These are phyloP conservation scores for Thalassarche chlororhynchos DNA, from an alignment of 2,113 vertebrate species.

Conservation along the genomic window DNA sequence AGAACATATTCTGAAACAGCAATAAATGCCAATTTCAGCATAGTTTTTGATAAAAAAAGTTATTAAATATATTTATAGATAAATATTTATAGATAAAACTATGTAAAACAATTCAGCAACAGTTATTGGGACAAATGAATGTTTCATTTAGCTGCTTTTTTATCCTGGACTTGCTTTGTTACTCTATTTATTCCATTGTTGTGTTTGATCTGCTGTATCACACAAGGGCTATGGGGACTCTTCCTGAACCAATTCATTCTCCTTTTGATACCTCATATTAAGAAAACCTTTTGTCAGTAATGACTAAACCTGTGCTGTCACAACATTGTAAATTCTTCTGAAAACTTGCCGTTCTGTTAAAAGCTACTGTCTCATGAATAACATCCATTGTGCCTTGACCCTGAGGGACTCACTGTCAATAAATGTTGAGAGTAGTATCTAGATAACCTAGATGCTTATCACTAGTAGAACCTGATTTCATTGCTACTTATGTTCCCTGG, in stretches of 20 bases:
- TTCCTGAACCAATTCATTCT: not conserved
- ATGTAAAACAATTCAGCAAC: not conserved
- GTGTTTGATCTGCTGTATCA: not conserved
- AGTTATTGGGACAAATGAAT: not conserved
- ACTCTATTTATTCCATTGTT: not conserved
- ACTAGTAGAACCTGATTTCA: not conserved
- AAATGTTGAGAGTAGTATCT: not conserved
- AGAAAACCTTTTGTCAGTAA: not conserved
- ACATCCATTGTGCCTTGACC: not conserved
- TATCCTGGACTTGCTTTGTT: not conserved
- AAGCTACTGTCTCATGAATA: not conserved
- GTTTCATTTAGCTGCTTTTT: not conserved
- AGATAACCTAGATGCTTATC: not conserved
- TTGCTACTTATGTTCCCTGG: not conserved
- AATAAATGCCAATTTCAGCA: not conserved
- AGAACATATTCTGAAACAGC: not conserved
- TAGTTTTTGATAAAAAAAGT: not conserved
- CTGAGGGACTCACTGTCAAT: not conserved
- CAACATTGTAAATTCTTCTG: not conserved
- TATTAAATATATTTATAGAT: not conserved
- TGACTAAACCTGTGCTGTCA: not conserved
- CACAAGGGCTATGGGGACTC: not conserved
- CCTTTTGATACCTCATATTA: not conserved
- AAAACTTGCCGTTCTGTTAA: not conserved
- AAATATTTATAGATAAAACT: not conserved